Evolutionary conservation across 2,888 invertebrate genomes (phyloP).

Genomic region (Rugalucina vietnamica): DNA sequence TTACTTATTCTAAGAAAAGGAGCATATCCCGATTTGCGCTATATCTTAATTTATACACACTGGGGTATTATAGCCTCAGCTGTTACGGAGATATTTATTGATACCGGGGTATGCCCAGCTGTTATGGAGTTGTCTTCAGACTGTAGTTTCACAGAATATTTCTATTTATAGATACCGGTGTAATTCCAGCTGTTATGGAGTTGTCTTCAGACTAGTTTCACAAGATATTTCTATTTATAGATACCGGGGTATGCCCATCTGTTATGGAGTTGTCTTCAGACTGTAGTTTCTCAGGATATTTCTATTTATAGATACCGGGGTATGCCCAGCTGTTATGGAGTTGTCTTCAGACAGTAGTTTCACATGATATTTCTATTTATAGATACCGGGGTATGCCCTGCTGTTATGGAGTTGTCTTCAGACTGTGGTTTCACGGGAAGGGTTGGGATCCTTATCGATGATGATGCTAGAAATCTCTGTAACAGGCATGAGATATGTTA

Average conservation of each 20-base stretch:
- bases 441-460: slow-evolving; percentile 70
- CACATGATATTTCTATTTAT: neutral
- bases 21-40: no score
- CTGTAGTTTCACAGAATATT: slow-evolving; percentile 75
- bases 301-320: slow-evolving; percentile 45
- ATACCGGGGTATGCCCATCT: slow-evolving; percentile 65
- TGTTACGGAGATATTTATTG: no score
- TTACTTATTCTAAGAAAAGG: no score
- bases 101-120: slow-evolving; percentile 65
- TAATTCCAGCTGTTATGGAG: slow-evolving; percentile 64
- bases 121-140: slow-evolving; percentile 67
- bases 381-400: slow-evolving; percentile 64
- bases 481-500: slow-evolving; percentile 77
- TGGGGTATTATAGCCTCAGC: no score
- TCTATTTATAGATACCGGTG: slow-evolving; percentile 45
- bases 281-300: slow-evolving; percentile 74
- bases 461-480: slow-evolving; percentile 74
- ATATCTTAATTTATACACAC: no score
- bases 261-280: slow-evolving; percentile 67
- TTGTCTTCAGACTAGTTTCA: slow-evolving; percentile 60
- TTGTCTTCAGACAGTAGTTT: slow-evolving; percentile 60
- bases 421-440: slow-evolving; percentile 75
- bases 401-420: slow-evolving; percentile 64
- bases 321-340: slow-evolving; percentile 65
- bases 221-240: neutral